Conservation (phyloP, 2,113 vertebrate species). For the Phasianus colchicus region DNA sequence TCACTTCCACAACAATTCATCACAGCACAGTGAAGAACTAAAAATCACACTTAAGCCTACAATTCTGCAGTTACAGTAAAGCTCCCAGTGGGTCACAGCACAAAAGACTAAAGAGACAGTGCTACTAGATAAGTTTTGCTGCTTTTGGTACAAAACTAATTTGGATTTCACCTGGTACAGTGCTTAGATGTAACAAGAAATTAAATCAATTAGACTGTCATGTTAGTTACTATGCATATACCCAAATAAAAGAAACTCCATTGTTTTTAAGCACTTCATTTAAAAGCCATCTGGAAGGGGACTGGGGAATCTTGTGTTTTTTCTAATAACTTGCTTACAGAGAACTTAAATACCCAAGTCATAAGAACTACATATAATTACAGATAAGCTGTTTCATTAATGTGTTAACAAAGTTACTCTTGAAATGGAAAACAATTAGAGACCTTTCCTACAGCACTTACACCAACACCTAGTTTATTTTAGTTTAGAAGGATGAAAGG, state of each 20-base stretch:
- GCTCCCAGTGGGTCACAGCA: background rate
- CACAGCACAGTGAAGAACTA: background rate
- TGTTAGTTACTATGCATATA: background rate
- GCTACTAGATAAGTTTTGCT: background rate
- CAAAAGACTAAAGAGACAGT: background rate
- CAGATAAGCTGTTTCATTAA: background rate
- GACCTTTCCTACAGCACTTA: background rate
- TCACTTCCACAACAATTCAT: background rate
- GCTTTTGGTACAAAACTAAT: background rate
- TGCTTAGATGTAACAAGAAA: background rate
- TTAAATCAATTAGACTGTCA: background rate
- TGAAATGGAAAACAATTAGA: background rate
- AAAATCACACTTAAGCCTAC: background rate
- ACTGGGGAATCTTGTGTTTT: background rate
- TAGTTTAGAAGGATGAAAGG: background rate
- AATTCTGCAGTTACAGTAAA: background rate
- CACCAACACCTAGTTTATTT: slow-evolving; percentile 8
- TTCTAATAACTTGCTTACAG: background rate
- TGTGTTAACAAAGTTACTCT: slow-evolving; percentile 21
- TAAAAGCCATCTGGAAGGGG: background rate
- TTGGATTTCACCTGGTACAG: background rate
- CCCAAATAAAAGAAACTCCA: background rate
- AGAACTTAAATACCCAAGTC: background rate
- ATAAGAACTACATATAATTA: background rate
- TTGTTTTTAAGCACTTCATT: background rate